Evolutionary conservation across 1,140 invertebrate genomes (phyloP), one percentile per base, ranked within the genome.

Genomic region (Zaprionus lachaisei): DNA sequence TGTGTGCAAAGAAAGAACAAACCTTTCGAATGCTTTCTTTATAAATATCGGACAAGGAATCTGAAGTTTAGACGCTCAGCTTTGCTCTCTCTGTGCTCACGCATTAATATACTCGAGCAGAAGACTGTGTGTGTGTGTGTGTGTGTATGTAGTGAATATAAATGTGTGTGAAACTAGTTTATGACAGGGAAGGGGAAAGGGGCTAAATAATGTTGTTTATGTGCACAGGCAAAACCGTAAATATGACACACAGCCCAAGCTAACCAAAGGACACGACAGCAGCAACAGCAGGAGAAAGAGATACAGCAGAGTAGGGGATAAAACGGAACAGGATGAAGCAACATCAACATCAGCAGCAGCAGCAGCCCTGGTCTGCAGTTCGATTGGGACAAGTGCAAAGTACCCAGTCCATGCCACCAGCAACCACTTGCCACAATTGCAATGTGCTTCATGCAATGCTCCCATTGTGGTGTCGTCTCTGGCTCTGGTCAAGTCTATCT

Each of bases 171-270:
- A 91, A 92, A 92, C 91, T 85, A 87, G 91, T 92, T 92, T 92
- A 92, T 92, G 91, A 91, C 83, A 91, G 34, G n/a, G 11, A 17
- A 4, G 12, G 7, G 26, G 47, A 0, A 44, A 31, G 34, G 57
- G 70, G 82, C 78, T 72, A 83, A 89, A 85, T 91, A 87, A 85
- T 91, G 86, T 91, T 92, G 86, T 92, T 92, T 92, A 91, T 92
- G 86, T 80, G 83, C 72, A 72, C 68, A 75, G 64, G 69, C 84
- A 49, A 80, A 78, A 79, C 70, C 86, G 85, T 90, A 90, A 90
- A 90, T 85, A 90, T 86, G 86, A 89, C 86, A 82, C 85, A 84
- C 72, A 49, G 31, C 38, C 20, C 58, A 57, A 57, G 55, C 51
- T 31, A 55, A 56, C 51, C 41, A 56, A 66, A 54, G 51, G 64